Base-by-base conservation (phyloP, 2,113 vertebrate species). In the Hippopotamus amphibius region DNA sequence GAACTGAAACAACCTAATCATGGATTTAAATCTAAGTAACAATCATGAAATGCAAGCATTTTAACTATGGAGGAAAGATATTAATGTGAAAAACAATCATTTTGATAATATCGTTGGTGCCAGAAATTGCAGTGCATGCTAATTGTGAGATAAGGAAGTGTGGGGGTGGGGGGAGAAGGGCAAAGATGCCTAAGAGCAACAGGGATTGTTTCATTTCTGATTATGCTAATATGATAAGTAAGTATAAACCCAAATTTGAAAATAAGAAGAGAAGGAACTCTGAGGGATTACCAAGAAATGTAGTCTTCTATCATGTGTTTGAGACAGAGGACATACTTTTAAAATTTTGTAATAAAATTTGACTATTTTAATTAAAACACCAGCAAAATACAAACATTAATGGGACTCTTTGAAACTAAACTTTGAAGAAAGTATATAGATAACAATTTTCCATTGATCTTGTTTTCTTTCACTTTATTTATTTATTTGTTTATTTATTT, bases 191-290 rank as follows among this genome's bases (percentile, higher is more conserved):
- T 85, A 66, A 88, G 59, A 77, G 17, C 26, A 74, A 59, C 22
- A 69, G n/a, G 85, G 28, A 82, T 2, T 3, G 0, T 85, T 93
- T 82, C 72, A 77, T 87, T 93, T 94, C 37, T 87, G 33, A 95
- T 74, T 88, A 86, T 93, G 43, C 17, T 88, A 95, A 91, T 94
- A 81, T 48, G 14, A 79, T 89, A 95, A 88, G 68, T 71, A 97
- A 65, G 15, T 53, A 88, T 16, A 82, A 71, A 90, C 72, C 22
- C 5, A 57, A 76, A 90, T 95, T 90, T 37, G 15, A 92, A 96
- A 93, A 77, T 43, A 93, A 30, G 33, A 93, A 88, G 19, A 77
- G 24, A 89, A 94, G 33, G 28, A 93, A 80, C 5, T 61, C 17
- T n/a, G 57, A 95, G 19, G 24, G 7, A 61, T 43, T 91, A 43